Percentiles rank a stretch among this genome's conserved stretches.
Evolutionary conservation across 2,888 invertebrate genomes (phyloP).

Genomic region (Allacma fusca): DNA sequence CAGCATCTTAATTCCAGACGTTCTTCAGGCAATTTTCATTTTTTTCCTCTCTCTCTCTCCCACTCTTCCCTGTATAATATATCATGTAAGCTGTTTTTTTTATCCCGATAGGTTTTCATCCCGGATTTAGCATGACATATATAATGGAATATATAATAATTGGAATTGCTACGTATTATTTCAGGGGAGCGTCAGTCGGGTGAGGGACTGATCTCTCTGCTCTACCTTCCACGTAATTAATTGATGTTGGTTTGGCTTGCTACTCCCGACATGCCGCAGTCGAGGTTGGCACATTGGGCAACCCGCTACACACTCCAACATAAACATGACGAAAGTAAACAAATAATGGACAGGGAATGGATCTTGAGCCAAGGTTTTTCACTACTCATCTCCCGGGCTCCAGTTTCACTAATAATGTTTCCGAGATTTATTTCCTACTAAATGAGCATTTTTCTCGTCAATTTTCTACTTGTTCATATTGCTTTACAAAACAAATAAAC

Average conservation of each 20-base stretch:
- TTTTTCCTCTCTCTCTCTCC: constrained; percentile 9
- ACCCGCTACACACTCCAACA: background rate
- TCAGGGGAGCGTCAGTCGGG: background rate
- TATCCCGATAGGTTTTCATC: background rate
- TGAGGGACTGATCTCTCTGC: background rate
- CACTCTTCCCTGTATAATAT: background rate
- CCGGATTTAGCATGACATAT: background rate
- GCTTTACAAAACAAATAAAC: background rate
- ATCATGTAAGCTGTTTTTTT: background rate
- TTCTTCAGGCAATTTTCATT: constrained; percentile 29
- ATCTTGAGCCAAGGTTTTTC: background rate
- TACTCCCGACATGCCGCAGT: background rate
- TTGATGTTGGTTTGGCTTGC: constrained; percentile 5
- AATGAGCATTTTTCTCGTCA: background rate
- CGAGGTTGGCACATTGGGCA: background rate
- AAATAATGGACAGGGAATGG: background rate
- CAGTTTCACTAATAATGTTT: background rate
- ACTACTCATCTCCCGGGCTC: background rate
- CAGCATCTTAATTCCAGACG: constrained; percentile 18
- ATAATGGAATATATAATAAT: constrained; percentile 7
- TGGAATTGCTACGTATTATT: constrained; percentile 1
- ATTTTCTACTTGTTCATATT: background rate
- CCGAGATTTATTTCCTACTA: background rate
- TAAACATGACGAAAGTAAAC: constrained; percentile 2
- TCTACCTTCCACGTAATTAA: constrained; percentile 4